A percentile compares a stretch with the other conserved stretches of the same genome.
phyloP scores from a whole-genome alignment of 2,113 vertebrate genomes.

The Malaclemys terrapin region DNA sequence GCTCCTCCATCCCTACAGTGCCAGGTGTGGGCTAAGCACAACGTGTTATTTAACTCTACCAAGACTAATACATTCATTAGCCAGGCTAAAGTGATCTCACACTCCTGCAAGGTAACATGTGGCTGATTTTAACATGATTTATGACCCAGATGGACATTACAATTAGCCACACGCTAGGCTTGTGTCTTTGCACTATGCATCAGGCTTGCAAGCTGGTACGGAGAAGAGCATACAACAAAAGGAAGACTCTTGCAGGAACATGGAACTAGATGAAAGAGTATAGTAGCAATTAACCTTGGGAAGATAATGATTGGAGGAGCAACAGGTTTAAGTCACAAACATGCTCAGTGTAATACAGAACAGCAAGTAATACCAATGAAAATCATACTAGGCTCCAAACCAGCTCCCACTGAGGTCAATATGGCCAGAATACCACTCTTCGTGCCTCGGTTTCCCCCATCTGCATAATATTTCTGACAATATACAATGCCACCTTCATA shows the following conservation, averaged over 20 bases:
- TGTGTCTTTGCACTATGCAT: neutral
- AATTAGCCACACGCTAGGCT: neutral
- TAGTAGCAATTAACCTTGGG: neutral
- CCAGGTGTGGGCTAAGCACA: neutral
- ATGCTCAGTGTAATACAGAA: neutral
- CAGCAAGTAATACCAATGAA: neutral
- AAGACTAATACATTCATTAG: neutral
- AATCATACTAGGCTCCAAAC: neutral
- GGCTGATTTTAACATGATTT: neutral
- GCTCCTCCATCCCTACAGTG: accelerated
- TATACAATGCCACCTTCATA: neutral
- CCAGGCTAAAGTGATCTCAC: neutral
- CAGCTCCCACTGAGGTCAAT: neutral
- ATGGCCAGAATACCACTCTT: neutral
- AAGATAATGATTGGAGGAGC: neutral
- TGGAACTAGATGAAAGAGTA: neutral
- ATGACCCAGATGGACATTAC: neutral
- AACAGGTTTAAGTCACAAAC: neutral
- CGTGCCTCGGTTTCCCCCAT: neutral
- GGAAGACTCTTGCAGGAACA: neutral
- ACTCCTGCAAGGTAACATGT: neutral
- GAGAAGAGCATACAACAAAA: neutral
- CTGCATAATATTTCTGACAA: accelerated
- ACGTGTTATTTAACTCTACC: neutral
- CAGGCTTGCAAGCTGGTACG: neutral